Percentiles rank a stretch among this genome's conserved stretches.
These are phyloP conservation scores for Pterois miles DNA, from an alignment of 2,797 vertebrate species.

Conservation along the genomic window DNA sequence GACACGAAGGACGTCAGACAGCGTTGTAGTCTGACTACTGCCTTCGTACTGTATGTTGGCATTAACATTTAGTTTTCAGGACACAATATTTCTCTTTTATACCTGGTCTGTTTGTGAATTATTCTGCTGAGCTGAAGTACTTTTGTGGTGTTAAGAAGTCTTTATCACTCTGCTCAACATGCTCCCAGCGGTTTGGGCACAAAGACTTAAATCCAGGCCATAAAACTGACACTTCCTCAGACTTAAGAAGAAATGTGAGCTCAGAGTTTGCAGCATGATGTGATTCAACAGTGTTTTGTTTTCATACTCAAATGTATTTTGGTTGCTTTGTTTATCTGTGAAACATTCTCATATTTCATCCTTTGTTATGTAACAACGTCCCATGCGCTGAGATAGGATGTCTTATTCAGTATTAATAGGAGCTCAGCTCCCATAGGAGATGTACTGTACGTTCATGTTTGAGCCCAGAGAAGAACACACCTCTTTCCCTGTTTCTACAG, in stretches of 20 bases:
- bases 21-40: too few species aligned
- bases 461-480: background rate
- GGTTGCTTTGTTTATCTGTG: background rate
- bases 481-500: too few species aligned
- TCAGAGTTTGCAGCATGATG: background rate
- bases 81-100: background rate
- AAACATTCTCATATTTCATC: constrained; percentile 32
- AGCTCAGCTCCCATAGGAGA: constrained; percentile 1
- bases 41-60: too few species aligned
- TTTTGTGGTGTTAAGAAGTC: constrained; percentile 15
- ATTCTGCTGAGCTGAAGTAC: background rate
- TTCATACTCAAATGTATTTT: background rate
- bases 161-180: background rate
- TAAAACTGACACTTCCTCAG: background rate
- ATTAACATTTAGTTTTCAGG: too few species aligned
- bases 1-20: too few species aligned
- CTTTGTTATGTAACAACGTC: constrained; percentile 11
- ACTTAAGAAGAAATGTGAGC: constrained; percentile 9
- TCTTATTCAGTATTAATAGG: constrained; percentile 41
- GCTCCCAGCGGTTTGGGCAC: constrained; percentile 11
- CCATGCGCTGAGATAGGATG: constrained; percentile 18
- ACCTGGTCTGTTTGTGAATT: background rate
- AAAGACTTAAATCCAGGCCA: background rate
- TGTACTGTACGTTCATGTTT: constrained; percentile 14
- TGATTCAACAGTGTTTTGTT: background rate